Evolutionary conservation across 1,140 invertebrate species (phyloP), one percentile per base, ranked within the genome.

Genomic region (Trichogramma pretiosum): DNA sequence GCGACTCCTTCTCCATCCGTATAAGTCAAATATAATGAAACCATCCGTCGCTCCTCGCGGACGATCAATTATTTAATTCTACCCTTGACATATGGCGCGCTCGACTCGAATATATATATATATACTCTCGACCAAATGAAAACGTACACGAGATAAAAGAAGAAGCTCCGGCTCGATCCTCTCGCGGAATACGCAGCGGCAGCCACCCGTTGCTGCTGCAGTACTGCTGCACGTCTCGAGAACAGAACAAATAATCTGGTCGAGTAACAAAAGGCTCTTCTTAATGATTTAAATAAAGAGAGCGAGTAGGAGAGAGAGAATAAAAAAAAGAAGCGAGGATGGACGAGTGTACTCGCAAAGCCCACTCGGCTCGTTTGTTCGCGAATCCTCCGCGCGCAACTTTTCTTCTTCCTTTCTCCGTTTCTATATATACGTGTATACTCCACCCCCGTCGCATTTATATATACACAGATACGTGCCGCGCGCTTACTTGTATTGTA

Each of bases 271-370:
- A 50, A 46, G 48, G 1, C 21, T 46, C 30, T 42, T 10, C 49
- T 51, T 51, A 51, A 51, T 51, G 49, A 51, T 51, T 51, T 51
- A 46, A 51, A 51, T 51, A 46, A 23, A 38, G 24, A 28, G 11
- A 17, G 18, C 3, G 13, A 23, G 32, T 5, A 35, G 16, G 23
- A 37, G 18, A 21, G 24, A 21, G 24, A 28, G 24, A 7, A 28
- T 7, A 28, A 24, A 5, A 52, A 51, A 55, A 53, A 48, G 54
- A 60, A 44, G 38, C 47, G 36, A 42, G 42, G 47, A 38, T 50
- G 44, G 37, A 28, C 35, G 24, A 9, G 21, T 37, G 11, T 24
- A 28, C 5, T n/a, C n/a, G 18, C 35, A 44, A 45, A 50, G 42
- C 48, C 30, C 48, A 45, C 48, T 51, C 24, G 49, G 18, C 22